Percentiles rank a stretch among this genome's conserved stretches.
These are phyloP conservation scores for Myanophis thanlyinensis DNA, from an alignment of 2,113 vertebrate genomes.

Conservation along the genomic window DNA sequence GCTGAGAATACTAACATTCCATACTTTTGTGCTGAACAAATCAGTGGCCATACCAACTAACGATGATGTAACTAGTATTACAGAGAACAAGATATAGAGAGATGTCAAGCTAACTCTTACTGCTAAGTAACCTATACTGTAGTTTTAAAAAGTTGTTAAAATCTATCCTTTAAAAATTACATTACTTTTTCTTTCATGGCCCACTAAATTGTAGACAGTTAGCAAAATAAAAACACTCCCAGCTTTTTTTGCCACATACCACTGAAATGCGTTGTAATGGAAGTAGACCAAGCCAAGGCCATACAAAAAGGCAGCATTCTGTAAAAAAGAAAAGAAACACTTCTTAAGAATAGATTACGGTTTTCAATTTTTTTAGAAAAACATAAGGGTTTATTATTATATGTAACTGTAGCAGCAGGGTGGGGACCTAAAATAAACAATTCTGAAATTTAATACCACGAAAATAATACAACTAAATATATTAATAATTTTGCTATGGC, in stretches of 20 bases:
- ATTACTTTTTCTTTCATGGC: neutral
- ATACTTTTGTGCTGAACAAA: neutral
- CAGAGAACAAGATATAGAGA: neutral
- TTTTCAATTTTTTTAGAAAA: neutral
- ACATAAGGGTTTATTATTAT: neutral
- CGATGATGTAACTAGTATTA: neutral
- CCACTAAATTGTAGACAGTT: neutral
- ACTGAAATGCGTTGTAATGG: constrained; percentile 99
- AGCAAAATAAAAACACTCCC: neutral
- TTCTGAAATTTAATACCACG: neutral
- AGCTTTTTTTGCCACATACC: constrained; percentile 80
- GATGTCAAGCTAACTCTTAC: neutral
- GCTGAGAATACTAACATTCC: neutral
- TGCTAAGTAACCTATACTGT: neutral
- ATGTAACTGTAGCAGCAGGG: neutral
- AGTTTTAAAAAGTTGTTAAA: neutral
- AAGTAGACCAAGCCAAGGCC: constrained; percentile 99
- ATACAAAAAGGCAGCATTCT: constrained; percentile 99
- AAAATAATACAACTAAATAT: neutral
- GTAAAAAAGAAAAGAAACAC: constrained; percentile 65
- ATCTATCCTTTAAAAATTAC: neutral
- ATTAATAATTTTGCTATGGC: neutral
- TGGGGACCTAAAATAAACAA: neutral
- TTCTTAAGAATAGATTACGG: constrained; percentile 18
- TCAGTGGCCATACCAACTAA: neutral